These are phyloP conservation scores for Solen grandis DNA, from an alignment of 1,140 invertebrate species.

Conservation along the genomic window DNA sequence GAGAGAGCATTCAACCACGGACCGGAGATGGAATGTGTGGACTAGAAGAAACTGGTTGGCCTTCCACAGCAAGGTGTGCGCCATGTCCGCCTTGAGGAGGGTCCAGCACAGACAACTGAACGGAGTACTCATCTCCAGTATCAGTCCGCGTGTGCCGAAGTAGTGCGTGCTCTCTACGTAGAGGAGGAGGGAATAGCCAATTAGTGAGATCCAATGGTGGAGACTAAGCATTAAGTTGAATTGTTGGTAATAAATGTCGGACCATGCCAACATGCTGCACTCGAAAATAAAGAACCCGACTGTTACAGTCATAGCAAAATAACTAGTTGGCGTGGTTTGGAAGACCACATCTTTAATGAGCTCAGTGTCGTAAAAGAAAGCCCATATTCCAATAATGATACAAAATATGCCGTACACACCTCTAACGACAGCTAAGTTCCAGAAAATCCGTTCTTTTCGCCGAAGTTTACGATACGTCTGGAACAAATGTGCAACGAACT, in stretches of 20 bases:
- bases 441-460: slow-evolving; percentile 65
- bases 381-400: slow-evolving; percentile 51
- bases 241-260: slow-evolving; percentile 67
- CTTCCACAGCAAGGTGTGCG: slow-evolving; percentile 60
- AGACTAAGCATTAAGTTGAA: slow-evolving; percentile 67
- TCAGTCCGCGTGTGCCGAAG: slow-evolving; percentile 51
- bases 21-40: slow-evolving; percentile 61
- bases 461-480: slow-evolving; percentile 41
- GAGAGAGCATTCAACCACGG: slow-evolving; percentile 57
- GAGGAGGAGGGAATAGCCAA: slow-evolving; percentile 33
- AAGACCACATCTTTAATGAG: slow-evolving; percentile 57
- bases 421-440: slow-evolving; percentile 61
- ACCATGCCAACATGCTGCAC: slow-evolving; percentile 62
- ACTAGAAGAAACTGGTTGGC: slow-evolving; percentile 62
- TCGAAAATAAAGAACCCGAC: slow-evolving; percentile 75
- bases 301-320: slow-evolving; percentile 61
- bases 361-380: slow-evolving; percentile 46
- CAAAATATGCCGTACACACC: slow-evolving; percentile 56
- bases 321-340: slow-evolving; percentile 58
- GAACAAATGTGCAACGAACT: neutral
- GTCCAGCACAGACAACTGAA: slow-evolving; percentile 65
- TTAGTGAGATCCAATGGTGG: slow-evolving; percentile 72
- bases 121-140: slow-evolving; percentile 63
- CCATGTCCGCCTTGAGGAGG: slow-evolving; percentile 54
- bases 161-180: slow-evolving; percentile 49